Conservation (phyloP, 30 jellyfish, hydroid and myxozoan species). For the Calvadosia cruxmelitensis region DNA sequence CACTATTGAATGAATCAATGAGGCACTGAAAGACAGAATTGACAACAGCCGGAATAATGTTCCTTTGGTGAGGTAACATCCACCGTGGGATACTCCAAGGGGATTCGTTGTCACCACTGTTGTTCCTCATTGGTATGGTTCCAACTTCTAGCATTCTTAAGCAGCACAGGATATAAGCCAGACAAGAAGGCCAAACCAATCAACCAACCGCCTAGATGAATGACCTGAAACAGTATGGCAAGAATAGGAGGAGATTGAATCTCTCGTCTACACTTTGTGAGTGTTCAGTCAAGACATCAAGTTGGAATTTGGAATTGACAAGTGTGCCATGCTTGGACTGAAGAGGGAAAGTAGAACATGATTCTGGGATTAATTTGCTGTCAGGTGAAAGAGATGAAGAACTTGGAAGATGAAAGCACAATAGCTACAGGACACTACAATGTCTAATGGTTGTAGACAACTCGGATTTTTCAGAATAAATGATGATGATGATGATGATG, state of each 20-base stretch:
- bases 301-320: slow-evolving; percentile 22
- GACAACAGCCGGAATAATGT: too few species aligned
- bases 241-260: slow-evolving; percentile 4
- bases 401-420: slow-evolving; percentile 19
- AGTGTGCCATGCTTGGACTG: slow-evolving; percentile 21
- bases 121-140: slow-evolving; percentile 7
- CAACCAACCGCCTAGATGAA: slow-evolving; percentile 13
- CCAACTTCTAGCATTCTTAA: slow-evolving; percentile 11
- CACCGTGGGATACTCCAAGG: slow-evolving; percentile 19
- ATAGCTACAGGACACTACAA: slow-evolving; percentile 9
- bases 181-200: neutral
- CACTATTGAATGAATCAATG: too few species aligned
- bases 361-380: neutral
- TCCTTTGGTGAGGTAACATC: too few species aligned
- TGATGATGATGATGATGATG: too few species aligned
- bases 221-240: slow-evolving; percentile 13
- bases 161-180: neutral
- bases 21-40: too few species aligned
- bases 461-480: too few species aligned
- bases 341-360: slow-evolving; percentile 1
- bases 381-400: neutral
- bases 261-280: slow-evolving; percentile 5
- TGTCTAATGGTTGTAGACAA: too few species aligned
- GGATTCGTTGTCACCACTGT: slow-evolving; percentile 15
- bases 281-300: slow-evolving; percentile 17